A percentile compares a stretch with the other conserved stretches of the same genome.
These are phyloP conservation scores for Cettia cetti DNA, from an alignment of 2,113 vertebrate genomes.

Conservation along the genomic window DNA sequence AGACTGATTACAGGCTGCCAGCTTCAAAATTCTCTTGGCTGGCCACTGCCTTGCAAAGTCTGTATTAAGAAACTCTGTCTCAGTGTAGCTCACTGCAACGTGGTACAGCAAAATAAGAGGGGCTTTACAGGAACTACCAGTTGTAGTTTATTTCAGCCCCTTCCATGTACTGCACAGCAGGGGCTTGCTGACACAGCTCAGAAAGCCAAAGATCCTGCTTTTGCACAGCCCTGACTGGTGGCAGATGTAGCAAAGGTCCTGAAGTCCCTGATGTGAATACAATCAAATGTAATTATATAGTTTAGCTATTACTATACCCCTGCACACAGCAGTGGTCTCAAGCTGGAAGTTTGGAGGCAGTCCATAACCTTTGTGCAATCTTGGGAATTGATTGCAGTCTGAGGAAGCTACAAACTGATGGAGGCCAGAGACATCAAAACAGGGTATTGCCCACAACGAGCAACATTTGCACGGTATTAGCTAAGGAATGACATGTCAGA, in stretches of 20 bases:
- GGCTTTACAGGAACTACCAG: not conserved
- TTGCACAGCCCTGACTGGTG: not conserved
- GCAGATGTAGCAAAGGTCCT: not conserved
- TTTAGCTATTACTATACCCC: not conserved
- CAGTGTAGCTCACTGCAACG: not conserved
- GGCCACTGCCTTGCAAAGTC: not conserved
- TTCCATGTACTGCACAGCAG: not conserved
- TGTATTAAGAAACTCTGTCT: not conserved
- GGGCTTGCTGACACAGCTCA: not conserved
- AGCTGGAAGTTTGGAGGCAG: not conserved
- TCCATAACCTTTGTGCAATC: constrained; percentile 18
- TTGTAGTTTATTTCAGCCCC: not conserved
- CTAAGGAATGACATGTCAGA: not conserved
- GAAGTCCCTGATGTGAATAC: not conserved
- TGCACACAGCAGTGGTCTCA: not conserved
- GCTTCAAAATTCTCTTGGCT: not conserved
- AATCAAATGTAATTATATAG: not conserved
- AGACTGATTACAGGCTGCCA: not conserved
- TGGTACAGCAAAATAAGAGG: not conserved
- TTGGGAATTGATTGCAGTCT: not conserved
- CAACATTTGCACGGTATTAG: not conserved
- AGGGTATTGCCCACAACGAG: not conserved
- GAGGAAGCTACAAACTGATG: not conserved
- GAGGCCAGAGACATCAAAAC: constrained; percentile 32
- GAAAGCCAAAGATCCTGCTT: not conserved